phyloP scores from a whole-genome alignment of 2,113 vertebrate species.

The Thymallus thymallus region DNA sequence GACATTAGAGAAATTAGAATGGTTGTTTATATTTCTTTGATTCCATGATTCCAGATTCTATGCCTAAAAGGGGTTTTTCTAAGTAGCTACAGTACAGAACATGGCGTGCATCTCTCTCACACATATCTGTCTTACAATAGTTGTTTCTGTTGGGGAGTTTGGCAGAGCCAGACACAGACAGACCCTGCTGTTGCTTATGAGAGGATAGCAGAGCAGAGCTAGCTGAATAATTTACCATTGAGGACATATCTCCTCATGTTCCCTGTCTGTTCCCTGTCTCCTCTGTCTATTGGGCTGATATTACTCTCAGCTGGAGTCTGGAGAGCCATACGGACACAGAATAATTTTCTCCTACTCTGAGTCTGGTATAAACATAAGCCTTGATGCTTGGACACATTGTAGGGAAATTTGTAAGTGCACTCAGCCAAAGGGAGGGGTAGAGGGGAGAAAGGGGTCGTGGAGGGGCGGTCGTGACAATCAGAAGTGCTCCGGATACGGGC shows the following conservation, averaged over 20 bases:
- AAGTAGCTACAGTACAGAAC: slow-evolving; percentile 16
- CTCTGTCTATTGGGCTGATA: slow-evolving; percentile 47
- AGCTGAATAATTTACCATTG: slow-evolving; percentile 53
- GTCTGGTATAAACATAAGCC: slow-evolving; percentile 69
- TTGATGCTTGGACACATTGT: slow-evolving; percentile 56
- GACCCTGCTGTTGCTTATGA: slow-evolving; percentile 34
- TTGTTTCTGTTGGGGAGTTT: slow-evolving; percentile 29
- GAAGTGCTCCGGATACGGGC: slow-evolving; percentile 61
- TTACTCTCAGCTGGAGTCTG: slow-evolving; percentile 71
- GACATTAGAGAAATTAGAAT: slow-evolving; percentile 3
- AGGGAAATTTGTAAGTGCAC: slow-evolving; percentile 65
- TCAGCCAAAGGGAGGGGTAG: slow-evolving; percentile 56
- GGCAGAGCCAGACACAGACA: slow-evolving; percentile 35
- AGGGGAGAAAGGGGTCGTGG: background rate
- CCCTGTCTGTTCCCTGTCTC: slow-evolving; percentile 12
- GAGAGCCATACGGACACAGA: slow-evolving; percentile 67
- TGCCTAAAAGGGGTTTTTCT: no score
- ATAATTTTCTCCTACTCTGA: slow-evolving; percentile 70
- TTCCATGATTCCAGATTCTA: background rate
- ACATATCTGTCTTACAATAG: slow-evolving; percentile 40
- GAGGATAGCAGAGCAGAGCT: slow-evolving; percentile 13
- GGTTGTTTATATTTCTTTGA: slow-evolving; percentile 20
- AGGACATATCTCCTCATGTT: slow-evolving; percentile 48
- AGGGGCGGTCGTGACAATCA: background rate
- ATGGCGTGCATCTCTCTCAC: slow-evolving; percentile 45